phyloP scores from a whole-genome alignment of 1,140 invertebrate genomes.

The Drosophila albomicans region DNA sequence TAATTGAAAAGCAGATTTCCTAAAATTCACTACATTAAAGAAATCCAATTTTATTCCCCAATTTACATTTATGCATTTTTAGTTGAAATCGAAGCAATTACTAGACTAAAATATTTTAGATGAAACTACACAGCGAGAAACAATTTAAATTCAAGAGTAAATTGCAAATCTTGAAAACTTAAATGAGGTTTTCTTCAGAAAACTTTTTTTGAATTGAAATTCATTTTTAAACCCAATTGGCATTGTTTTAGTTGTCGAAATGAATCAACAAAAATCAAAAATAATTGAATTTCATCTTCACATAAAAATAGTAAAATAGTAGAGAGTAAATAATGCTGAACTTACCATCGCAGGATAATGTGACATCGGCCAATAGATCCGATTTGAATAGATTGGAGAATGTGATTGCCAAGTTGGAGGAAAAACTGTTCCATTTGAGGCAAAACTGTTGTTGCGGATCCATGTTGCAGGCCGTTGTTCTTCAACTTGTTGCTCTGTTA shows the following conservation, averaged over 20 bases:
- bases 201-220: too few relatives aligned
- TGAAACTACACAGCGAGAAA: too few relatives aligned
- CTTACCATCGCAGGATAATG: slow-evolving; percentile 95
- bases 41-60: too few relatives aligned
- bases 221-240: neutral
- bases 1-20: too few relatives aligned
- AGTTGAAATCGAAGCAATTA: too few relatives aligned
- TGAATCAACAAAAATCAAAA: neutral
- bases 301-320: neutral
- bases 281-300: too few relatives aligned
- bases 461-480: slow-evolving; percentile 85
- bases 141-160: too few relatives aligned
- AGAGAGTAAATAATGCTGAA: slow-evolving; percentile 36
- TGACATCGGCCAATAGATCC: slow-evolving; percentile 95
- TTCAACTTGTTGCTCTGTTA: neutral
- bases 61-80: too few relatives aligned
- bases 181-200: too few relatives aligned
- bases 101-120: too few relatives aligned
- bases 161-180: too few relatives aligned
- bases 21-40: too few relatives aligned
- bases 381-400: slow-evolving; percentile 95
- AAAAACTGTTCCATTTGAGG: slow-evolving; percentile 96
- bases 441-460: slow-evolving; percentile 95
- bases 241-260: slow-evolving; percentile 17
- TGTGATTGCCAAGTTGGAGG: slow-evolving; percentile 93